Evolutionary conservation across 2,113 vertebrate species (phyloP).

Genomic region (Athene cunicularia): DNA sequence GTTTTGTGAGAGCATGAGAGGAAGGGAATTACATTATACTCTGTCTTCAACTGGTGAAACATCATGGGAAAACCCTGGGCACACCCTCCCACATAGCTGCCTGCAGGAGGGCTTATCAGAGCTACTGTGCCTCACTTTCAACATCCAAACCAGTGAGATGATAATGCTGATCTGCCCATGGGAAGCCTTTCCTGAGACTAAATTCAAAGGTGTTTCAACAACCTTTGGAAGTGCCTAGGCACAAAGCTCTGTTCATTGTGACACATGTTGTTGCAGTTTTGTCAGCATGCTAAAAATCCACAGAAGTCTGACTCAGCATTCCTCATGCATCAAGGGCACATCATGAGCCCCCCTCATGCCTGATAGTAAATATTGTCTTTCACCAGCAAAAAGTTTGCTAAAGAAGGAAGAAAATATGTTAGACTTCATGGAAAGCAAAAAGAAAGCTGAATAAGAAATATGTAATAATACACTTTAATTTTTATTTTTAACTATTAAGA

Average conservation of each 20-base stretch:
- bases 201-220: background rate
- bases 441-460: background rate
- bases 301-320: background rate
- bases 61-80: background rate
- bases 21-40: background rate
- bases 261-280: background rate
- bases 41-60: constrained; percentile 1
- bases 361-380: background rate
- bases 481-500: background rate
- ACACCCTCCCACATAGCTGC: background rate
- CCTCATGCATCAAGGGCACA: background rate
- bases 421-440: background rate
- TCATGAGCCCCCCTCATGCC: background rate
- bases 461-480: background rate
- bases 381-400: background rate
- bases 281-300: background rate
- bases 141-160: background rate
- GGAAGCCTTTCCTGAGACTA: background rate
- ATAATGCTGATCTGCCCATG: background rate
- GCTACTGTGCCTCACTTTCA: background rate
- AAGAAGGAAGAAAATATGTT: background rate
- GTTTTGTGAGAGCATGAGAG: background rate
- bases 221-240: background rate
- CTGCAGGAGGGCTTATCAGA: background rate
- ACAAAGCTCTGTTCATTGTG: background rate